Base-by-base conservation (phyloP, 2,888 invertebrate species). In the Gastrophysa polygoni region DNA sequence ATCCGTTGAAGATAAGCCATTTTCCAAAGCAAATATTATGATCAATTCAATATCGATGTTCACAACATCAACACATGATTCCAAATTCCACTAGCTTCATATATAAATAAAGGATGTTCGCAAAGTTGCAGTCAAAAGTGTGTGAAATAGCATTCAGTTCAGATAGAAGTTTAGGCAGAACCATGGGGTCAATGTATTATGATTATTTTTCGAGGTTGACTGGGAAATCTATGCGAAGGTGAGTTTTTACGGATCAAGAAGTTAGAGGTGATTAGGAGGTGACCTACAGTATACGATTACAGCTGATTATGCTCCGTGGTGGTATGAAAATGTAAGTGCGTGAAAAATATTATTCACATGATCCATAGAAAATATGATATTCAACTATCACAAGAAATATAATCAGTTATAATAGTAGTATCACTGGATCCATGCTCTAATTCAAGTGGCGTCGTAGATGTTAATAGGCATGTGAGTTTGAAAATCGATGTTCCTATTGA, bases 81-180 rank as follows among this genome's bases (percentile, higher is more conserved):
- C 38, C 38, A 38, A 4, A 38, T 4, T 38, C 38, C n/a, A 38
- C 38, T 14, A 14, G 59, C 34, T 54, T 61, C 34, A 49, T 38
- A 59, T 66, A 66, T 66, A 54, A 54, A 54, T 54, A n/a, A 4
- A 61, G 32, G 44, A 61, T 57, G 60, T 24, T 54, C 14, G 14
- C 17, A n/a, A 63, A 50, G 46, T 50, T 38, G n/a, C 14, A 60
- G 24, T 57, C 32, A n/a, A 66, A 57, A 55, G 28, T 60, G 43
- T 55, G 32, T 18, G 17, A 55, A 16, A 38, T 17, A 18, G 16
- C 57, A 52, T 11, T 28, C 0, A 32, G 52, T 48, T 44, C 3
- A 14, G 16, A 52, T 20, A 16, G 20, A 46, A 49, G 38, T 49
- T 29, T 11, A 1, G 47, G 50, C 17, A 44, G 51, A 50, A 34